A percentile compares a stretch with the other conserved stretches of the same genome.
Evolutionary conservation across 1,140 invertebrate species (phyloP).

Genomic region (Drosophila watanabei): DNA sequence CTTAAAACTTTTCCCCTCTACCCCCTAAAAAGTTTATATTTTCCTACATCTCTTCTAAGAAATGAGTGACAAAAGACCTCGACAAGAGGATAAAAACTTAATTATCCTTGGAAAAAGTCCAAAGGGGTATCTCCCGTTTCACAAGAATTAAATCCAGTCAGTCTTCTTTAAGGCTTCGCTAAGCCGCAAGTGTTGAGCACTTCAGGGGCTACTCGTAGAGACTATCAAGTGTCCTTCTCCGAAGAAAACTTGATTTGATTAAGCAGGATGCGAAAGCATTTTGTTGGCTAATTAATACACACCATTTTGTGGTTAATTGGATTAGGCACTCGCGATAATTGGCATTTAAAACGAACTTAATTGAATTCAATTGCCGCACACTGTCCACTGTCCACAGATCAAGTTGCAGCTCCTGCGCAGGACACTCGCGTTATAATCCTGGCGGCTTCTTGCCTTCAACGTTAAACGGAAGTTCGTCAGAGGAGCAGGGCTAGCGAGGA

Average conservation of each 20-base stretch:
- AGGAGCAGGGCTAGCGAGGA: constrained; percentile 19
- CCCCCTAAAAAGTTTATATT: neutral
- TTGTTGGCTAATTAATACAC: constrained; percentile 46
- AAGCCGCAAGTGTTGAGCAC: constrained; percentile 32
- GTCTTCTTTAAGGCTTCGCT: constrained; percentile 19
- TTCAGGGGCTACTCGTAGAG: constrained; percentile 44
- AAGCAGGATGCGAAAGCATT: constrained; percentile 9
- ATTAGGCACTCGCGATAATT: constrained; percentile 69
- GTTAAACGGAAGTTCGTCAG: neutral
- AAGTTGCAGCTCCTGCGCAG: constrained; percentile 26
- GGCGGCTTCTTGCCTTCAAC: constrained; percentile 2
- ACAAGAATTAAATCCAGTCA: constrained; percentile 20
- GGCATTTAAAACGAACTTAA: constrained; percentile 64
- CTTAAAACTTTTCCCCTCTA: neutral
- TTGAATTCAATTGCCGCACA: constrained; percentile 34
- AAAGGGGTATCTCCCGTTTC: constrained; percentile 24
- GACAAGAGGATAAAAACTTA: constrained; percentile 9
- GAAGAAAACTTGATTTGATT: constrained; percentile 5
- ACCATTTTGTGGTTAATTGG: constrained; percentile 78
- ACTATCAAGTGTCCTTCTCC: constrained; percentile 51
- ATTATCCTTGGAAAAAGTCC: constrained; percentile 2
- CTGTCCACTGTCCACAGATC: constrained; percentile 7
- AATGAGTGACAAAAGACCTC: neutral
- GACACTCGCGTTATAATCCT: constrained; percentile 35
- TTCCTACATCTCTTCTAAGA: neutral